phyloP scores from a whole-genome alignment of 2,888 invertebrate species.

The Cryptosula pallasiana region DNA sequence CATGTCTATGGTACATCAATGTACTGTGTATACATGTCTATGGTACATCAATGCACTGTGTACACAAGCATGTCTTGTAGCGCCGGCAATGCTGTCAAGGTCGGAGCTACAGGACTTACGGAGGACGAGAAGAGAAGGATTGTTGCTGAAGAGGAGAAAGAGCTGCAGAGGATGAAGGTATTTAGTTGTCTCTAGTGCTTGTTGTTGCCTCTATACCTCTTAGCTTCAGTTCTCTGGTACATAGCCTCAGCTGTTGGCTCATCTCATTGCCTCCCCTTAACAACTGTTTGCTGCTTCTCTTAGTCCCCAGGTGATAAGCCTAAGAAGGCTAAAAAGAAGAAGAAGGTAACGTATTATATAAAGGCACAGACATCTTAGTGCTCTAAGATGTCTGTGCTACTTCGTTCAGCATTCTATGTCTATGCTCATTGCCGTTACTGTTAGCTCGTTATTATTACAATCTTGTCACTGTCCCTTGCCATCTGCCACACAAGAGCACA shows the following conservation, averaged over 20 bases:
- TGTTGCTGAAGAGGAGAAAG: constrained; percentile 91
- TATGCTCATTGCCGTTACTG: too few species aligned
- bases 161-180: constrained; percentile 89
- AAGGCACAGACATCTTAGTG: constrained; percentile 3
- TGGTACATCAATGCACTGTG: too few species aligned
- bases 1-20: too few species aligned
- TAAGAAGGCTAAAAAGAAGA: constrained; percentile 23
- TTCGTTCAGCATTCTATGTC: too few species aligned
- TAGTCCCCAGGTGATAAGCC: constrained; percentile 8
- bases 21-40: too few species aligned
- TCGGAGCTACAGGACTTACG: constrained; percentile 68
- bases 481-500: too few species aligned
- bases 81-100: neutral
- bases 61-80: too few species aligned
- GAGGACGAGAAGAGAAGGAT: constrained; percentile 79
- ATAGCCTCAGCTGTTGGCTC: neutral
- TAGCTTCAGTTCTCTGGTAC: neutral
- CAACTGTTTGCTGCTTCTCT: neutral
- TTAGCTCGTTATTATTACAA: too few species aligned
- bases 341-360: neutral
- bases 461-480: too few species aligned
- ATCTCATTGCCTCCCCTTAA: too few species aligned
- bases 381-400: constrained; percentile 1
- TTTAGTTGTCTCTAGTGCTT: too few species aligned
- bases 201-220: too few species aligned